phyloP scores from a whole-genome alignment of 2,113 vertebrate species.

The Ceyx melanurus region DNA sequence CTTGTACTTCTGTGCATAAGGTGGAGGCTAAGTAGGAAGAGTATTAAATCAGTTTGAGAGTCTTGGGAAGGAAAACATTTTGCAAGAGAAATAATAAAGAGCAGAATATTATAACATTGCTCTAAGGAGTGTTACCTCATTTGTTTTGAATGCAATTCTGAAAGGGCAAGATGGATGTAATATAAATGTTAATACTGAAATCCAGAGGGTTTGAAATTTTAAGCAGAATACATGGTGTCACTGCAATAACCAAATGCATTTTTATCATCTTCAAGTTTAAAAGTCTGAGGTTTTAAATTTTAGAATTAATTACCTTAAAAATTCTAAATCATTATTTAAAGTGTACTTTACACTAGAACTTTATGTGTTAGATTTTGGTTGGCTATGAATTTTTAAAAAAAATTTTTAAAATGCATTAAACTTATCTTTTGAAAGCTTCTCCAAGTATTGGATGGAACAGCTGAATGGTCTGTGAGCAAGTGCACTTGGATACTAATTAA shows the following conservation, averaged over 20 bases:
- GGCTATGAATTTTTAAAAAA: not conserved
- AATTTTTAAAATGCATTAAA: not conserved
- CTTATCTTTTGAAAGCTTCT: slow-evolving; percentile 10
- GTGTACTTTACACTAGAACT: not conserved
- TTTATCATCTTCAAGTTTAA: slow-evolving; percentile 11
- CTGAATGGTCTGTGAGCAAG: slow-evolving; percentile 61
- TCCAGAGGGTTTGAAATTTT: slow-evolving; percentile 15
- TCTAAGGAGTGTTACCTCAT: slow-evolving; percentile 6
- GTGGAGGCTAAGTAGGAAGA: slow-evolving; percentile 32
- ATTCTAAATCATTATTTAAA: not conserved
- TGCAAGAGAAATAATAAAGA: slow-evolving; percentile 49
- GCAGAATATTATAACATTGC: slow-evolving; percentile 22
- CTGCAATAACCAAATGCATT: not conserved
- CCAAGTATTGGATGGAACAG: slow-evolving; percentile 25
- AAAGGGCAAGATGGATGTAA: slow-evolving; percentile 10
- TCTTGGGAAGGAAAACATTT: slow-evolving; percentile 56
- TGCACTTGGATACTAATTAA: slow-evolving; percentile 65
- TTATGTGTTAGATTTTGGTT: not conserved
- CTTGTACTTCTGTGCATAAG: slow-evolving; percentile 51
- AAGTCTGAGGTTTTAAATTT: not conserved
- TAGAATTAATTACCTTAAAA: not conserved
- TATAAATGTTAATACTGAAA: slow-evolving; percentile 34
- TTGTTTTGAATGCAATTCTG: slow-evolving; percentile 26
- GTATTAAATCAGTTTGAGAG: slow-evolving; percentile 58
- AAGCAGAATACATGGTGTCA: not conserved